Percentiles rank a stretch among this genome's conserved stretches.
Evolutionary conservation across 2,797 vertebrate species (phyloP).

Genomic region (Carcharodon carcharias): DNA sequence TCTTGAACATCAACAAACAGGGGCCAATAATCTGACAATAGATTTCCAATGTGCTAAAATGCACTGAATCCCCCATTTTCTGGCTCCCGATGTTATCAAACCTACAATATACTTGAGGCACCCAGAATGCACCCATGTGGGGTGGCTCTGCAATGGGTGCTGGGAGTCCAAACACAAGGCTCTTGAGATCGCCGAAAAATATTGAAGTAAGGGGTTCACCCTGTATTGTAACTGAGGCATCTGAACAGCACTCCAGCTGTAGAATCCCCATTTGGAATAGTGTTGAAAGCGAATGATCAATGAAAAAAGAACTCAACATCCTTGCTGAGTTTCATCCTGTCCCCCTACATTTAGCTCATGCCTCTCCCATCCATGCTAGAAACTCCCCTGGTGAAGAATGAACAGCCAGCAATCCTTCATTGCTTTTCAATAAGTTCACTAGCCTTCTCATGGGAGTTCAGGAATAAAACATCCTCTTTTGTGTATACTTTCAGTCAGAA

Average conservation of each 20-base stretch:
- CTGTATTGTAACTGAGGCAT: neutral
- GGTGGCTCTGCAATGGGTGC: too few species aligned
- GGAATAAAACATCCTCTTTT: neutral
- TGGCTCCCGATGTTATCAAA: too few species aligned
- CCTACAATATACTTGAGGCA: neutral
- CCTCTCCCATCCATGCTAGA: neutral
- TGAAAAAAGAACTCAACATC: neutral
- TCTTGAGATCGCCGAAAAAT: neutral
- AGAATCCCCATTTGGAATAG: neutral
- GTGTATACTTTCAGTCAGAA: neutral
- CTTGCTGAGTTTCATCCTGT: neutral
- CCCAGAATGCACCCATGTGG: neutral
- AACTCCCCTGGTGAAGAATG: neutral
- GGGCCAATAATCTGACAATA: neutral
- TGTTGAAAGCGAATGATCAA: neutral
- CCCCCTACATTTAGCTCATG: neutral
- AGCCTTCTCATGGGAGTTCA: neutral
- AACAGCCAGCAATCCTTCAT: neutral
- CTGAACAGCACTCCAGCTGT: neutral
- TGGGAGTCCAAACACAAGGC: neutral
- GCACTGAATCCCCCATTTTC: too few species aligned
- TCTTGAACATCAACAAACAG: neutral
- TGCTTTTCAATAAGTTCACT: neutral
- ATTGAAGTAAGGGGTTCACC: neutral
- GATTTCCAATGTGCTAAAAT: too few species aligned